phyloP scores from a whole-genome alignment of 2,113 vertebrate species.

The Colaptes auratus region DNA sequence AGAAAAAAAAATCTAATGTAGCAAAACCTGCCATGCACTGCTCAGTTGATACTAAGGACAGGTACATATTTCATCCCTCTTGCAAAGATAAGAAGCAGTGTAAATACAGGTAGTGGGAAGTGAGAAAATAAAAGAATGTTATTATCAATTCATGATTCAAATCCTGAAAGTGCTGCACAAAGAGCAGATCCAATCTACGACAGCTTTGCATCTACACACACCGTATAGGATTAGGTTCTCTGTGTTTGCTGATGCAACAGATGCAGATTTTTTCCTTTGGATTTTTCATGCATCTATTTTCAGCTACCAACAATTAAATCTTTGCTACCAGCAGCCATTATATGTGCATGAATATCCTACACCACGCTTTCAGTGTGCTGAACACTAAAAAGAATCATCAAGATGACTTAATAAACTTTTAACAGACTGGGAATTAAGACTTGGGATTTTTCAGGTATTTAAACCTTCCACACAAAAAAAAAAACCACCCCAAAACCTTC shows the following conservation, averaged over 20 bases:
- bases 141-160: neutral
- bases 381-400: slow-evolving; percentile 22
- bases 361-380: neutral
- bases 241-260: neutral
- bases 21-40: neutral
- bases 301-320: neutral
- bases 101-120: neutral
- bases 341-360: neutral
- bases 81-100: neutral
- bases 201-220: neutral
- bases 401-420: slow-evolving; percentile 4
- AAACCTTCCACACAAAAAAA: neutral
- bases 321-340: neutral
- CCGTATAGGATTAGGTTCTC: neutral
- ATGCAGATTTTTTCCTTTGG: neutral
- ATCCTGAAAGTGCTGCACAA: neutral
- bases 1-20: neutral
- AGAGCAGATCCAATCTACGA: neutral
- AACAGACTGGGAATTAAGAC: slow-evolving; percentile 9
- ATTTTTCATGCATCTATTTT: neutral
- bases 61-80: neutral
- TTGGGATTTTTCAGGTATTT: neutral
- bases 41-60: neutral
- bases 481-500: neutral
- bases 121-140: slow-evolving; percentile 38